phyloP scores from a whole-genome alignment of 2,797 vertebrate genomes.

The Argya squamiceps region DNA sequence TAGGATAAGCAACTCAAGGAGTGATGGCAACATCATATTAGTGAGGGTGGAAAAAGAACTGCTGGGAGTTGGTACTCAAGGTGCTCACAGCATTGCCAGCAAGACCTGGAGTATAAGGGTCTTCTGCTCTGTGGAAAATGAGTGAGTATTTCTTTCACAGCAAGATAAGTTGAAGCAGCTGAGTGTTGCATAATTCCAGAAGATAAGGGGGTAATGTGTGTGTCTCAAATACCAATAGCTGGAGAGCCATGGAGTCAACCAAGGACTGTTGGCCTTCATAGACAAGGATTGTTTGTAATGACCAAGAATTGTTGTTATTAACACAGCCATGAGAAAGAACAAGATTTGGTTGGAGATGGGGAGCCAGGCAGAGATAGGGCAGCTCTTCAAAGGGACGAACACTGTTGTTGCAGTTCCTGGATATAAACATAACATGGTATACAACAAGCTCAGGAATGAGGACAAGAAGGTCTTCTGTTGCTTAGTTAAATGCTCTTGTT shows the following conservation, averaged over 20 bases:
- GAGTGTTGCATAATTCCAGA: background rate
- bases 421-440: background rate
- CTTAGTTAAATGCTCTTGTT: background rate
- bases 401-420: background rate
- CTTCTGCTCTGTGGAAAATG: background rate
- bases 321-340: background rate
- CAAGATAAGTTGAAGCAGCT: background rate
- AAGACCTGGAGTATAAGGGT: background rate
- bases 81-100: background rate
- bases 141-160: background rate
- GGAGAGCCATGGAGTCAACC: background rate
- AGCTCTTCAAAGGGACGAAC: background rate
- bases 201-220: background rate
- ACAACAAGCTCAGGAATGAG: background rate
- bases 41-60: background rate
- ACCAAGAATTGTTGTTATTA: background rate
- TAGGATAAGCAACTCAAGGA: background rate
- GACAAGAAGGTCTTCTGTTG: background rate
- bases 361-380: background rate
- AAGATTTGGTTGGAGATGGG: background rate
- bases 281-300: background rate
- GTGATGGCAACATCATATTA: rapidly evolving
- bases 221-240: rapidly evolving
- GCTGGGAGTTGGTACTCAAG: background rate
- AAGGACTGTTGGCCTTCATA: background rate